Evolutionary conservation across 2,888 invertebrate species (phyloP).

Genomic region (Blastobasis adustella): DNA sequence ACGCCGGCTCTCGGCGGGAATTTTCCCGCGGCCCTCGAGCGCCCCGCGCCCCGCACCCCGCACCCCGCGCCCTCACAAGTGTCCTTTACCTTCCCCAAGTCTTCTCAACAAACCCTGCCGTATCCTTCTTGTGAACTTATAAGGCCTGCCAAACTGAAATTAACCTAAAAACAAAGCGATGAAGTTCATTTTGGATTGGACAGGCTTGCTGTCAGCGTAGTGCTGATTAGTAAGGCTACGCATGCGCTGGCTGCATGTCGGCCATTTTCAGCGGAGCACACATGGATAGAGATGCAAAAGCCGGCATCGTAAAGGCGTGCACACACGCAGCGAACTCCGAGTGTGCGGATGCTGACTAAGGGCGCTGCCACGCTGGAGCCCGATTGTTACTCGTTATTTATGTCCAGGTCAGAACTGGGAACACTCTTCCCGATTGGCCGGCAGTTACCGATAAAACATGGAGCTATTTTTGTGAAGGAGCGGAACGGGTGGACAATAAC

Average conservation of each 20-base stretch:
- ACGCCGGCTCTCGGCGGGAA: not conserved
- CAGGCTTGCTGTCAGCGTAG: no score
- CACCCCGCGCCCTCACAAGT: conserved; percentile 27
- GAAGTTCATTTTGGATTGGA: conserved; percentile 10
- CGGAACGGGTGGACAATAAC: no score
- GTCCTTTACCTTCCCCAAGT: conserved; percentile 64
- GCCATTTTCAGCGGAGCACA: conserved; percentile 63
- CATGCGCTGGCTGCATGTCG: conserved; percentile 49
- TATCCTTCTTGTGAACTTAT: conserved; percentile 20
- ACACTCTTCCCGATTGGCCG: no score
- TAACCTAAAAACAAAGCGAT: not conserved
- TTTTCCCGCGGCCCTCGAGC: not conserved
- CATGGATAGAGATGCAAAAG: conserved; percentile 22
- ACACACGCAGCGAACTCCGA: conserved; percentile 35
- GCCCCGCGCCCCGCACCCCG: not conserved
- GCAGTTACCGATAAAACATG: no score
- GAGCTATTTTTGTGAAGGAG: no score
- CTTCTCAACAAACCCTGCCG: conserved; percentile 61
- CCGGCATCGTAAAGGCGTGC: conserved; percentile 17
- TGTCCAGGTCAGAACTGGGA: no score
- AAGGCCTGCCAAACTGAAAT: not conserved
- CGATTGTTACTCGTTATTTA: conserved; percentile 13
- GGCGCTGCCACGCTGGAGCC: conserved; percentile 33
- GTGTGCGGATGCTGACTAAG: conserved; percentile 56
- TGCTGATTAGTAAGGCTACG: conserved; percentile 21